These are phyloP conservation scores for Atherinosoma microstoma DNA, from an alignment of 2,797 vertebrate genomes.

Conservation along the genomic window DNA sequence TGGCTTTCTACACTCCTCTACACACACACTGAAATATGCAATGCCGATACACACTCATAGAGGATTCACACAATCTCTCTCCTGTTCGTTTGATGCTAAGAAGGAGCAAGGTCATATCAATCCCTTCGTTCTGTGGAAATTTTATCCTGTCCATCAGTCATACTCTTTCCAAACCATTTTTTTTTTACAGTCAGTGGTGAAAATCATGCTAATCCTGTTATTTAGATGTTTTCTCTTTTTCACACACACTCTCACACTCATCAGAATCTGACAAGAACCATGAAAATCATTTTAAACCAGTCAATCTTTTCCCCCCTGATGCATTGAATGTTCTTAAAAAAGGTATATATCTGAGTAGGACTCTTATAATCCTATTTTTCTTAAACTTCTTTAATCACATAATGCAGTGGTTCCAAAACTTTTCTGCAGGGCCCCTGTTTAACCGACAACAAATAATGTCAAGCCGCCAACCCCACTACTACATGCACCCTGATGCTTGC, in stretches of 20 bases:
- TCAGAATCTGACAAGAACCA: conserved; percentile 25
- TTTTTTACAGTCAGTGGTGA: conserved; percentile 1
- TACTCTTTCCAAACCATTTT: conserved; percentile 13
- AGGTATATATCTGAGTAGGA: background rate
- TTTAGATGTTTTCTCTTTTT: background rate
- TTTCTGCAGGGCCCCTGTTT: too few species aligned
- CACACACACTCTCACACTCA: background rate
- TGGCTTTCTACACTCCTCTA: conserved; percentile 30
- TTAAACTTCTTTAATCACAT: background rate
- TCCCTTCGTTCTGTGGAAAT: conserved; percentile 16
- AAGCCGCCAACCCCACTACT: too few species aligned
- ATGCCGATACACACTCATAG: conserved; percentile 21
- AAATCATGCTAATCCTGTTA: conserved; percentile 26
- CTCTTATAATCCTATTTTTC: background rate
- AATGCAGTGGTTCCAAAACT: too few species aligned
- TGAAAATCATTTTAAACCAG: conserved; percentile 32
- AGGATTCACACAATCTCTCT: conserved; percentile 4
- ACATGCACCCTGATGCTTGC: too few species aligned
- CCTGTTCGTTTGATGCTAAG: conserved; percentile 2
- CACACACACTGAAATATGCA: conserved; percentile 47
- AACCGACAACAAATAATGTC: too few species aligned
- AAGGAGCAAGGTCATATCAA: conserved; percentile 17
- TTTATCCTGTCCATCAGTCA: conserved; percentile 26
- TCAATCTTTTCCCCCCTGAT: conserved; percentile 14
- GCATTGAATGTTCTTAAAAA: background rate